These are phyloP conservation scores for Epinotia nisella DNA, from an alignment of 2,888 invertebrate genomes.

Conservation along the genomic window DNA sequence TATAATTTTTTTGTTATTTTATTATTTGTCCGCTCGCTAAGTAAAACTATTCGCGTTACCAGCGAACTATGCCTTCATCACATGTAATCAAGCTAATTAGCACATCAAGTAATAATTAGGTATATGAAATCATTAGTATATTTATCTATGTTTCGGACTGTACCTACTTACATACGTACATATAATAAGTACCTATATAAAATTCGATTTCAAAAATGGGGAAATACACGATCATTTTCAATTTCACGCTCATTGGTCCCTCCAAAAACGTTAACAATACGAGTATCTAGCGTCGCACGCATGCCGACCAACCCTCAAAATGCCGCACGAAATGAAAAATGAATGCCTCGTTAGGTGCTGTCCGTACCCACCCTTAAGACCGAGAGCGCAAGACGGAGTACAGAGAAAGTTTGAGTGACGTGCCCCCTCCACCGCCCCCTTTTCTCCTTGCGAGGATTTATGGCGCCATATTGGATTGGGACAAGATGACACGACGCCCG, in stretches of 20 bases:
- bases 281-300: conserved; percentile 52
- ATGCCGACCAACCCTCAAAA: conserved; percentile 49
- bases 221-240: conserved; percentile 22
- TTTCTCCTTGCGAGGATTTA: conserved; percentile 79
- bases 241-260: conserved; percentile 43
- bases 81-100: too few relatives aligned
- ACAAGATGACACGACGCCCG: conserved; percentile 85
- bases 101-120: too few relatives aligned
- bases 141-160: not conserved
- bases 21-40: too few relatives aligned
- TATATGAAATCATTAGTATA: not conserved
- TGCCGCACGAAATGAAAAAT: conserved; percentile 58
- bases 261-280: conserved; percentile 47
- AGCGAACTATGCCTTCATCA: too few relatives aligned
- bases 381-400: conserved; percentile 81
- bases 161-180: not conserved
- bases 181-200: conserved; percentile 2
- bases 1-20: too few relatives aligned
- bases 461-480: conserved; percentile 85
- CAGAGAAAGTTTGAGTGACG: conserved; percentile 85
- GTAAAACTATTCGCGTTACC: too few relatives aligned
- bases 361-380: conserved; percentile 76
- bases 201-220: conserved; percentile 31
- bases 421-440: conserved; percentile 74
- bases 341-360: conserved; percentile 60